These are phyloP conservation scores for Pyrrhia umbra DNA, from an alignment of 2,888 invertebrate genomes.

Conservation along the genomic window DNA sequence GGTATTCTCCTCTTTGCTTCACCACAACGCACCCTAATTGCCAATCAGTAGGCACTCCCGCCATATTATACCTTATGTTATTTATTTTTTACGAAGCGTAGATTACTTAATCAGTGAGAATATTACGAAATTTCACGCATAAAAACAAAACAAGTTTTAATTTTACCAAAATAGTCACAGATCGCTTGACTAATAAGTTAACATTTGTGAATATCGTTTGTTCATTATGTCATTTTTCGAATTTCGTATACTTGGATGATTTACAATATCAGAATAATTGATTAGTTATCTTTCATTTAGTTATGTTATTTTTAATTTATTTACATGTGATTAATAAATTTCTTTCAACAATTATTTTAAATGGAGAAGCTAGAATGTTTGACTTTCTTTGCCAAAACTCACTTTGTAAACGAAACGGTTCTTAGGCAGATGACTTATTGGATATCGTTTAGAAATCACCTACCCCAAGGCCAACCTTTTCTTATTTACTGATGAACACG, in stretches of 20 bases:
- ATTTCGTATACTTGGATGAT: neutral
- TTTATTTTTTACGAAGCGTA: neutral
- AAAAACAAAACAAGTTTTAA: conserved; percentile 52
- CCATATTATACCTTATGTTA: conserved; percentile 69
- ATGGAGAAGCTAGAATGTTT: too few species aligned
- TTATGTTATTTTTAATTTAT: too few species aligned
- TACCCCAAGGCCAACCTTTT: too few species aligned
- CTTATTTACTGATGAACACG: too few species aligned
- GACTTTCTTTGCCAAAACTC: too few species aligned
- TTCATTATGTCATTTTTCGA: neutral
- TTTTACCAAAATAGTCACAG: conserved; percentile 51
- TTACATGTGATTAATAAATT: neutral
- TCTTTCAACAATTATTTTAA: rapidly evolving
- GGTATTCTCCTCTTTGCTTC: conserved; percentile 93
- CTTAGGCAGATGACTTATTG: too few species aligned
- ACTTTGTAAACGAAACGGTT: too few species aligned
- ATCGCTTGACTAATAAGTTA: conserved; percentile 13
- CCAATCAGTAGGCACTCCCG: conserved; percentile 93
- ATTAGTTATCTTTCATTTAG: too few species aligned
- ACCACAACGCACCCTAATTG: conserved; percentile 93
- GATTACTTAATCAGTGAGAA: conserved; percentile 23
- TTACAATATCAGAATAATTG: neutral
- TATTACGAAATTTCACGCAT: conserved; percentile 15
- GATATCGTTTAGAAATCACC: too few species aligned
- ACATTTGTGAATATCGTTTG: conserved; percentile 25